Conservation (phyloP, 2,888 invertebrate genomes). For the Folsomia candida region DNA sequence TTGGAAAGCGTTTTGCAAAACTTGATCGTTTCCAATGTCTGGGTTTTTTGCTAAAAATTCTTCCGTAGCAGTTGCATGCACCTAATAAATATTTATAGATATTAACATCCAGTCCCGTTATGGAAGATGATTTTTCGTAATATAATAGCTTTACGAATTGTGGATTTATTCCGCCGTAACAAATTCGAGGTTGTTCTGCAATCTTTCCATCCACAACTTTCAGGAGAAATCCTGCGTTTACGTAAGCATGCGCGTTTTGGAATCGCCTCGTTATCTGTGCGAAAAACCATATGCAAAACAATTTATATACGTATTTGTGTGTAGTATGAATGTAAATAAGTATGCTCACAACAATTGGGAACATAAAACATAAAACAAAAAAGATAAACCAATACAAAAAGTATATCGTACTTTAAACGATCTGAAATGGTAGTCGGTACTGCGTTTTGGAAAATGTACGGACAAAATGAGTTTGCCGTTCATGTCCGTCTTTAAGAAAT, state of each 20-base stretch:
- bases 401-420: constrained; percentile 32
- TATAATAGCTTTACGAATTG: constrained; percentile 20
- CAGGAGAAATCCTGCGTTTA: constrained; percentile 42
- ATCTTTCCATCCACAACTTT: constrained; percentile 25
- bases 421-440: constrained; percentile 32
- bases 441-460: constrained; percentile 25
- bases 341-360: not conserved
- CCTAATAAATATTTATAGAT: too few species aligned
- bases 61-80: constrained; percentile 64
- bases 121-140: not conserved
- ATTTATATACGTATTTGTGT: not conserved
- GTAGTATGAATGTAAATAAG: not conserved
- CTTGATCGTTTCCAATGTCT: not conserved
- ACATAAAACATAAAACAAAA: not conserved
- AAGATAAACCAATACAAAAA: not conserved
- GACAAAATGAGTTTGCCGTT: constrained; percentile 29
- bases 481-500: constrained; percentile 39
- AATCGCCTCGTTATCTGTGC: constrained; percentile 41
- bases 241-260: constrained; percentile 46
- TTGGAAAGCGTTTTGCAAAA: constrained; percentile 59
- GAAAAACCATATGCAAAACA: constrained; percentile 6
- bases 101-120: too few species aligned
- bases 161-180: constrained; percentile 36
- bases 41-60: constrained; percentile 52
- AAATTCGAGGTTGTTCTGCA: constrained; percentile 29